These are phyloP conservation scores for Rhinolophus ferrumequinum DNA, from an alignment of 2,113 vertebrate species.

Conservation along the genomic window DNA sequence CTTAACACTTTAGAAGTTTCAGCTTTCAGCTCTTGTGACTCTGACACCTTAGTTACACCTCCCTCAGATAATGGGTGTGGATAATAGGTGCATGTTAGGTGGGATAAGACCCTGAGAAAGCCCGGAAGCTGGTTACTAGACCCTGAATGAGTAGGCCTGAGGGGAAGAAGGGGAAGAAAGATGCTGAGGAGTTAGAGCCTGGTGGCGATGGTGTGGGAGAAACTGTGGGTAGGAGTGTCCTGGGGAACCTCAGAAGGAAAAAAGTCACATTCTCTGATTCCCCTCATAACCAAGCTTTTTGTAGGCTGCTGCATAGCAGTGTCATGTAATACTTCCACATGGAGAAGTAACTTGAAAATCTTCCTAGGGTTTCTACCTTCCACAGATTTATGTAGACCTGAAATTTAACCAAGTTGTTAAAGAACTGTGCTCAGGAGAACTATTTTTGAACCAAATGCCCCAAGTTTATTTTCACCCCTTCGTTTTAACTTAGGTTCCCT, in stretches of 20 bases:
- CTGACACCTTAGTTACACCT: background rate
- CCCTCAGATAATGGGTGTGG: background rate
- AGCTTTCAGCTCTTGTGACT: background rate
- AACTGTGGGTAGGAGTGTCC: background rate
- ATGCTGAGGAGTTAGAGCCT: background rate
- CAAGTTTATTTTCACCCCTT: background rate
- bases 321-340: background rate
- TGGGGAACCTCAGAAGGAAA: background rate
- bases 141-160: background rate
- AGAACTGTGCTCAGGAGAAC: background rate
- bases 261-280: background rate
- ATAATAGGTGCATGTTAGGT: no score
- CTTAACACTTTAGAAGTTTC: background rate
- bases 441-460: conserved; percentile 34
- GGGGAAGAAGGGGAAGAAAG: background rate
- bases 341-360: background rate
- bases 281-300: background rate
- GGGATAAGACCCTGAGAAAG: background rate
- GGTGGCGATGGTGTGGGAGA: background rate
- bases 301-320: background rate
- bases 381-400: background rate
- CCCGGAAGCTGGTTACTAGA: background rate
- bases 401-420: background rate
- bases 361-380: background rate
- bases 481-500: background rate